A percentile compares a stretch with the other conserved stretches of the same genome.
Conservation (phyloP, 2,797 vertebrate species). For the Sebastolobus alascanus region DNA sequence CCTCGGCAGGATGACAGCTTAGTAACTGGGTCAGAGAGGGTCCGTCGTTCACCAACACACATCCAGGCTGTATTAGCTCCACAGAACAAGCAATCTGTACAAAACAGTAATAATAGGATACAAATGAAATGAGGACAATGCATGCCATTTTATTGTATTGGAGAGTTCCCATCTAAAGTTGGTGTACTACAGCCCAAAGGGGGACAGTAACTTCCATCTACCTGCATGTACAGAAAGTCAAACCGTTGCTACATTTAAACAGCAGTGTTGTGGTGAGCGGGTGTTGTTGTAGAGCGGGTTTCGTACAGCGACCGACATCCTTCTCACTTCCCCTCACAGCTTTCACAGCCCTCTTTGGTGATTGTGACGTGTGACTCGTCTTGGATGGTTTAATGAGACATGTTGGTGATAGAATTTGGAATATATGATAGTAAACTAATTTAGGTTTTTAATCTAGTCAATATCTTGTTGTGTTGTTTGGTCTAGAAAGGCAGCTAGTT, state of each 20-base stretch:
- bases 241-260: constrained; percentile 40
- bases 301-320: constrained; percentile 11
- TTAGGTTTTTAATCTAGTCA: background rate
- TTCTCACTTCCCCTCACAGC: constrained; percentile 46
- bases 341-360: constrained; percentile 42
- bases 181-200: background rate
- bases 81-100: constrained; percentile 44
- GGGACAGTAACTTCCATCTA: background rate
- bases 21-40: constrained; percentile 80
- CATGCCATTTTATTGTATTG: background rate
- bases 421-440: background rate
- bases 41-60: constrained; percentile 65
- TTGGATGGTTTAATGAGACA: constrained; percentile 30
- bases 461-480: background rate
- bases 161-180: constrained; percentile 15
- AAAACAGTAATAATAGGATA: constrained; percentile 41
- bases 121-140: constrained; percentile 30
- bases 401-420: constrained; percentile 29
- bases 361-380: background rate
- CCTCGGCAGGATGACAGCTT: constrained; percentile 71
- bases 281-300: constrained; percentile 24
- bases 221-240: constrained; percentile 7
- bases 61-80: constrained; percentile 30
- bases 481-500: background rate
- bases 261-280: constrained; percentile 27